Base-by-base conservation (phyloP, 2,888 invertebrate species). In the Bellardia bayeri region DNA sequence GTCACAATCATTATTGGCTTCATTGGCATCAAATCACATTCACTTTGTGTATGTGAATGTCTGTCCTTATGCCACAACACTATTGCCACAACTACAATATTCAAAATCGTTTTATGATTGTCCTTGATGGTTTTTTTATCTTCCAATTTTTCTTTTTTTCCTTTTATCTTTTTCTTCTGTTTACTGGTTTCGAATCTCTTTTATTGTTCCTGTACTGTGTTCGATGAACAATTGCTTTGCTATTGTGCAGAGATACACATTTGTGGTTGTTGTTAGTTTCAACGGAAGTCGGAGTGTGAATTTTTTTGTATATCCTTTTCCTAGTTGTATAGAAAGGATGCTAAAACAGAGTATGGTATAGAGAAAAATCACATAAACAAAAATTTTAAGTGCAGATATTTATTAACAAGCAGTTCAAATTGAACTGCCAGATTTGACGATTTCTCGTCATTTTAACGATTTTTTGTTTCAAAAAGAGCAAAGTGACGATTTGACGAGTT, bases 1-100 rank as follows among this genome's bases (percentile, higher is more conserved):
- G 16, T 16, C 40, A 63, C 33, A n/a, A 7, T 58, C 23, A 64
- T 78, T 64, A 66, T 66, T 51, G 64, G 56, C 54, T 56, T 78
- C 58, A 56, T 69, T 79, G 68, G 42, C 42, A 78, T 79, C 58
- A 23, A 66, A 58, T 79, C 58, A 58, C 45, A 69, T 58, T 68
- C 45, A 16, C 11, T 42, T 13, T 13, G 23, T 13, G 33, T 37
- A 16, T 63, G 37, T 61, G 7, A 14, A 11, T 61, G 9, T 63
- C 33, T 16, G 33, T 30, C 4, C 23, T 11, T 51, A 63, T 56
- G 23, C 72, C 56, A 40, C 37, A 63, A 63, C 11, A 63, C 11
- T 72, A 23, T n/a, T 72, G 16, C 16, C 56, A 56, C 23, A 45
- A 33, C 45, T 72, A 37, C 40, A 37, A 33, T 9, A 72, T 40